Evolutionary conservation across 2,888 invertebrate species (phyloP).

Genomic region (Iphiclides podalirius): DNA sequence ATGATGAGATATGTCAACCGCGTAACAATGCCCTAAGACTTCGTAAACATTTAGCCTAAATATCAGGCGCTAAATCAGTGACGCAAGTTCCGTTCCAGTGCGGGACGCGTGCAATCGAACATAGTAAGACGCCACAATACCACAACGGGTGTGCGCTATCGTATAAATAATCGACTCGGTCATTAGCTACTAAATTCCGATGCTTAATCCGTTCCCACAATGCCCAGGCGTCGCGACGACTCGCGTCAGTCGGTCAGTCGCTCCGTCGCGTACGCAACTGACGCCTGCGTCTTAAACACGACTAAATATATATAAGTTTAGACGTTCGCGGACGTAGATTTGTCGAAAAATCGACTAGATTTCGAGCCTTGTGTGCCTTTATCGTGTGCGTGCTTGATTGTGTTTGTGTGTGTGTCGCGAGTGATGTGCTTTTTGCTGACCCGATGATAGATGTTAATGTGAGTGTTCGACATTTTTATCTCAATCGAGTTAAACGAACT

Average conservation of each 20-base stretch:
- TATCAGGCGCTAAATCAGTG: too few relatives aligned
- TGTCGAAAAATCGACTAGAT: constrained; percentile 3
- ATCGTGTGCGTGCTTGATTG: constrained; percentile 15
- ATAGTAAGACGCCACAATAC: too few relatives aligned
- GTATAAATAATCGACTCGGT: constrained; percentile 12
- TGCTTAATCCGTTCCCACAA: constrained; percentile 31
- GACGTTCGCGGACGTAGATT: constrained; percentile 3
- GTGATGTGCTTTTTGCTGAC: not conserved
- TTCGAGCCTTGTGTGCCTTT: constrained; percentile 18
- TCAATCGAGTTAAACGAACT: too few relatives aligned
- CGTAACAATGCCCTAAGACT: too few relatives aligned
- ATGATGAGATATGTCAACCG: too few relatives aligned
- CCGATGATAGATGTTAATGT: not conserved
- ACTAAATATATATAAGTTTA: too few relatives aligned
- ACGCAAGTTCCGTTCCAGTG: too few relatives aligned
- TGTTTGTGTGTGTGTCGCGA: constrained; percentile 12
- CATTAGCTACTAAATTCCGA: constrained; percentile 16
- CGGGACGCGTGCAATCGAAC: too few relatives aligned
- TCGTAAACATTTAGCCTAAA: too few relatives aligned
- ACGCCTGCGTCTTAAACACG: constrained; percentile 57
- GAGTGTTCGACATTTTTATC: not conserved
- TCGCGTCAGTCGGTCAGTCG: constrained; percentile 59
- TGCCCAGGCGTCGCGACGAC: constrained; percentile 36
- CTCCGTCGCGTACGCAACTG: constrained; percentile 54
- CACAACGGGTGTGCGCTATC: not conserved